Conservation (phyloP, 2,113 vertebrate genomes). For the Cygnus buccinator region DNA sequence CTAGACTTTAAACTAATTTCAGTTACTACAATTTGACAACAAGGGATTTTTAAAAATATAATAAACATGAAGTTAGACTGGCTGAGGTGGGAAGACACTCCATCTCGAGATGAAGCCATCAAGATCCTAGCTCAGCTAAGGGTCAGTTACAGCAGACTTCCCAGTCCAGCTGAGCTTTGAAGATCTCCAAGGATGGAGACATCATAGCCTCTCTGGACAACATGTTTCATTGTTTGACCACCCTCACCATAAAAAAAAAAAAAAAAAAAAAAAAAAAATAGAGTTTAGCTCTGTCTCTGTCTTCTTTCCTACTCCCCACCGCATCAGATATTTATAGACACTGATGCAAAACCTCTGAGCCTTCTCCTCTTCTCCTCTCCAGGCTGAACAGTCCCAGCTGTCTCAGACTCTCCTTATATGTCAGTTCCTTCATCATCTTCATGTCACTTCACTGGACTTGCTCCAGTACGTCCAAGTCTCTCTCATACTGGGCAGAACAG, state of each 20-base stretch:
- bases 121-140: background rate
- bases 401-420: background rate
- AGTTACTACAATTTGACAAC: background rate
- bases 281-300: background rate
- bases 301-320: background rate
- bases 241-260: background rate
- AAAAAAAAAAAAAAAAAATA: no score
- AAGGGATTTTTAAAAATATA: background rate
- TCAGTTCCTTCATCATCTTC: background rate
- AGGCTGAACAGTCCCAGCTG: background rate
- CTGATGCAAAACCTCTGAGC: background rate
- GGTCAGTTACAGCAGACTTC: background rate
- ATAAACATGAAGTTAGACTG: background rate
- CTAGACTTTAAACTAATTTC: background rate
- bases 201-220: background rate
- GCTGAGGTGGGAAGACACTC: background rate
- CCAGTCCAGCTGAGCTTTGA: background rate
- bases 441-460: background rate
- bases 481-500: background rate
- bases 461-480: background rate
- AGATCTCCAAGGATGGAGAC: background rate
- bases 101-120: background rate
- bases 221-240: background rate
- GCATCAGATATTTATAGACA: background rate
- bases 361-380: background rate